These are phyloP conservation scores for Callosobruchus maculatus DNA, from an alignment of 2,888 invertebrate species.

Conservation along the genomic window DNA sequence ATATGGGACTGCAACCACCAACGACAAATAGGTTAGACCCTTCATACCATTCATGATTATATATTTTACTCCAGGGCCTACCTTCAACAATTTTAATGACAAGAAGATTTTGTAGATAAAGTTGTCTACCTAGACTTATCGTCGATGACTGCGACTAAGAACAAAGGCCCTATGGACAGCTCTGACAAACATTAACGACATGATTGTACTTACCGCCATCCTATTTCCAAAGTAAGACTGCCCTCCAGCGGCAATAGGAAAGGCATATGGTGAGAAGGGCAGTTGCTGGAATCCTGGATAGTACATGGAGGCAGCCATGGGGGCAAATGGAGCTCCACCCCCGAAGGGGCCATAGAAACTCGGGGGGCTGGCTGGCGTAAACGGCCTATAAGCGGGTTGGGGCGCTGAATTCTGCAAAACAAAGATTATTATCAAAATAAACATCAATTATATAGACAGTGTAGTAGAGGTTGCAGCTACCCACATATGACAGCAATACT, in stretches of 20 bases:
- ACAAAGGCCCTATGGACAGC: too few species aligned
- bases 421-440: background rate
- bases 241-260: constrained; percentile 45
- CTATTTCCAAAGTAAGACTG: constrained; percentile 46
- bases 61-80: too few species aligned
- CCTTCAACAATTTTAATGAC: too few species aligned
- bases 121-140: too few species aligned
- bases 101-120: too few species aligned
- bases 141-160: too few species aligned
- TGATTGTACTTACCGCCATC: constrained; percentile 53
- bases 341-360: constrained; percentile 36
- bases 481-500: too few species aligned
- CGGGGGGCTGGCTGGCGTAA: constrained; percentile 41
- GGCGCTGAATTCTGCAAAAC: constrained; percentile 38
- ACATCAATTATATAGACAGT: too few species aligned
- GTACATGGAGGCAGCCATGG: constrained; percentile 34
- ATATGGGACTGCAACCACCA: too few species aligned
- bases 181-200: background rate
- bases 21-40: too few species aligned
- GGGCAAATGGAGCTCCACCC: constrained; percentile 20
- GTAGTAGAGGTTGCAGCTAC: background rate
- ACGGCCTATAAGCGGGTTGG: constrained; percentile 52
- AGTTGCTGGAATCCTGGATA: constrained; percentile 52
- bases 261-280: constrained; percentile 38
- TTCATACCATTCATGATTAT: too few species aligned